A percentile compares a stretch with the other conserved stretches of the same genome.
These are phyloP conservation scores for Geococcyx californianus DNA, from an alignment of 2,113 vertebrate species.

Conservation along the genomic window DNA sequence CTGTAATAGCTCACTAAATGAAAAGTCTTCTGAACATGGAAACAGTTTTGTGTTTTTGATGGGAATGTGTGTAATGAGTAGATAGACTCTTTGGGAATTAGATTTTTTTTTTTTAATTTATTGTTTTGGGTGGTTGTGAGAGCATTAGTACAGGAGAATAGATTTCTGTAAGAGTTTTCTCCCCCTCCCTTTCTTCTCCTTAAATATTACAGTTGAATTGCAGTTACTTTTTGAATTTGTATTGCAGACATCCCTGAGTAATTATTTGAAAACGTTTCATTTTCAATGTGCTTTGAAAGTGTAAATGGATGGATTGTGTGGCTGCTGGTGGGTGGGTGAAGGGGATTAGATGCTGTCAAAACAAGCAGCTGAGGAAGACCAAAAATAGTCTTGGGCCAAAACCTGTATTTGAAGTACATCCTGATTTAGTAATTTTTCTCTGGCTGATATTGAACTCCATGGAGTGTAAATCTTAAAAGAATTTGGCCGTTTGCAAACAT, in stretches of 20 bases:
- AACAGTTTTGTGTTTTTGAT: background rate
- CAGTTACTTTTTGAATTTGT: constrained; percentile 24
- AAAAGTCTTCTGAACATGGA: background rate
- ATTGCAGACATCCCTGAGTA: background rate
- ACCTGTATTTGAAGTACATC: constrained; percentile 34
- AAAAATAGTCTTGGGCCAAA: constrained; percentile 59
- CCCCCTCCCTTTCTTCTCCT: background rate
- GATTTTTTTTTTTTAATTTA: background rate
- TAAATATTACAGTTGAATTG: background rate
- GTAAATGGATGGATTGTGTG: constrained; percentile 36
- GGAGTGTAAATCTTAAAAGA: constrained; percentile 55
- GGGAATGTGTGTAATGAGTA: background rate
- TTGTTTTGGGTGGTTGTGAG: background rate
- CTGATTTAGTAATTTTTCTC: constrained; percentile 45
- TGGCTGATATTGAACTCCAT: constrained; percentile 22
- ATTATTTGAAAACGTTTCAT: constrained; percentile 58
- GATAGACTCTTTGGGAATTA: background rate
- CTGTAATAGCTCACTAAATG: background rate
- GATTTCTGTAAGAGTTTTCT: background rate
- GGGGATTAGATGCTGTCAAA: constrained; percentile 59
- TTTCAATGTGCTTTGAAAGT: constrained; percentile 41
- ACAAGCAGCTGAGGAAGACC: constrained; percentile 47
- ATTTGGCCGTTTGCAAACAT: constrained; percentile 52
- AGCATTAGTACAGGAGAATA: background rate
- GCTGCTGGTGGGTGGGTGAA: constrained; percentile 36